Base-by-base conservation (phyloP, 2,113 vertebrate genomes). In the Planiliza haematocheilus region DNA sequence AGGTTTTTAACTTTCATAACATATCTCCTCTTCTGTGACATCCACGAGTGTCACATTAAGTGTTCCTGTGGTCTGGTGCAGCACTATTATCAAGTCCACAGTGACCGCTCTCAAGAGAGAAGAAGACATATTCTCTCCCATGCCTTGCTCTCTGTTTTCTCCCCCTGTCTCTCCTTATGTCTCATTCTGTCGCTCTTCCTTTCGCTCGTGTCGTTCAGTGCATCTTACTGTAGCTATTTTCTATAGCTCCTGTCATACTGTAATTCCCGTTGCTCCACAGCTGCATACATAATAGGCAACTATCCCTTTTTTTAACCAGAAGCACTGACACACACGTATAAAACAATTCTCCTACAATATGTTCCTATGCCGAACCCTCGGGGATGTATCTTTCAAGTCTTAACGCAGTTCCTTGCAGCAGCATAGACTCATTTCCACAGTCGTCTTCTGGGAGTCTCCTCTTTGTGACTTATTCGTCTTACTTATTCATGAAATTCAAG, bases 201-300 rank as follows among this genome's bases (percentile, higher is more conserved):
- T 58, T 43, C 63, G 9, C 58, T 24, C 67, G 24, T n/a, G 49
- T 45, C 14, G 6, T 53, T 51, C 16, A 7, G 24, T 30, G 34
- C 52, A 24, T 58, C 68, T 85, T 74, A 81, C 11, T 63, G 64
- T 52, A 46, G 65, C 59, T 66, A 34, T 71, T 67, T 81, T 65
- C 55, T 55, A 16, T 53, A 10, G n/a, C 66, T 80, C 64, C 63
- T 67, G 77, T 84, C 76, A 39, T 68, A 56, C 34, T 72, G 63
- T 78, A 72, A 84, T 71, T 85, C 83, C 70, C 72, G 20, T 14
- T 63, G 56, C 61, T 59, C 38, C 34, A 63, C 85, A 85, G 88
- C 82, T 83, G 78, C 74, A 69, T 88, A 71, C 90, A 91, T 91
- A 87, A 91, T 92, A 69, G 38, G 89, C 60, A 67, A 65, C 8